Evolutionary conservation across 2,888 invertebrate genomes (phyloP).

Genomic region (Odontocerum albicorne): DNA sequence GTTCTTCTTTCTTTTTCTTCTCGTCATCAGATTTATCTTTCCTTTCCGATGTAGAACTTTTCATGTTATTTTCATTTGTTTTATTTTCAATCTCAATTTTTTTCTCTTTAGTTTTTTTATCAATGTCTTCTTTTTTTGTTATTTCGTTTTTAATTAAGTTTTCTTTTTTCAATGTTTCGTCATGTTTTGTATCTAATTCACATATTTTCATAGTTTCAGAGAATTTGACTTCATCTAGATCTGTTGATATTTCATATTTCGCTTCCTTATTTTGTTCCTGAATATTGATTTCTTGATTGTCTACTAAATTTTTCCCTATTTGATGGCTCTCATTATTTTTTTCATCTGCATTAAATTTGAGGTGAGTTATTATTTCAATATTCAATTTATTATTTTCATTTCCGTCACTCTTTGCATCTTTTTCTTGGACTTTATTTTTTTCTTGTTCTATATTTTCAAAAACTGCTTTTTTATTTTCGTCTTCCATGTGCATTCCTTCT

Average conservation of each 20-base stretch:
- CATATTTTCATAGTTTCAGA: too few species aligned
- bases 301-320: too few species aligned
- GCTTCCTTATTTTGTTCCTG: neutral
- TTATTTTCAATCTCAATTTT: neutral
- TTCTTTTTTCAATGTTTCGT: too few species aligned
- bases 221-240: neutral
- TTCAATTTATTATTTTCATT: conserved; percentile 38
- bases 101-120: neutral
- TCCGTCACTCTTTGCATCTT: conserved; percentile 30
- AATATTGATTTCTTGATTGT: neutral
- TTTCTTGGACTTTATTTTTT: conserved; percentile 36
- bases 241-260: too few species aligned
- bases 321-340: neutral
- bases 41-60: conserved; percentile 1
- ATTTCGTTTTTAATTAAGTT: neutral
- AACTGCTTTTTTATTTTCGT: neutral
- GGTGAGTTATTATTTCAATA: conserved; percentile 41
- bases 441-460: neutral
- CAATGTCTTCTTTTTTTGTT: neutral
- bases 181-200: too few species aligned
- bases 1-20: conserved; percentile 7
- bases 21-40: conserved; percentile 29
- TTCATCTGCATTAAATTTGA: conserved; percentile 11
- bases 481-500: neutral
- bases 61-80: neutral